These are phyloP conservation scores for Turritopsis rubra DNA, from an alignment of 30 jellyfish, hydroid and myxozoan species.

Conservation along the genomic window DNA sequence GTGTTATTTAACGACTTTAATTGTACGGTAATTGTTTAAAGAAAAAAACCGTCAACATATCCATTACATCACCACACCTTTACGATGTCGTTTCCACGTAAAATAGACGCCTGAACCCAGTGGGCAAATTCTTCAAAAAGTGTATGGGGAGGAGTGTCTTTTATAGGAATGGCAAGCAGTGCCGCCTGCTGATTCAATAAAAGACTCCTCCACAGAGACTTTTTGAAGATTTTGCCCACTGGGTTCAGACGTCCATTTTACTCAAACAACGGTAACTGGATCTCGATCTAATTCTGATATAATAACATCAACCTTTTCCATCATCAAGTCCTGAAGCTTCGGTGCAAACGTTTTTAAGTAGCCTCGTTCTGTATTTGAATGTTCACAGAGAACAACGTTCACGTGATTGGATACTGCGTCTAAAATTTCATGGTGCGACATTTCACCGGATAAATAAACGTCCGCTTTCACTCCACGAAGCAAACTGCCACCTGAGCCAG, in stretches of 20 bases:
- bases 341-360: constrained; percentile 42
- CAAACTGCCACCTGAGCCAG: constrained; percentile 97
- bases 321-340: constrained; percentile 24
- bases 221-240: too few species aligned
- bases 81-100: too few species aligned
- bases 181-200: too few species aligned
- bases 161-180: too few species aligned
- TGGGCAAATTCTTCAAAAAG: too few species aligned
- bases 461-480: constrained; percentile 74
- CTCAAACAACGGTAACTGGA: constrained; percentile 62
- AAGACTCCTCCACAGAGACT: too few species aligned
- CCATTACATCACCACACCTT: too few species aligned
- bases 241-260: background rate
- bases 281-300: constrained; percentile 67
- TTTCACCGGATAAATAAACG: constrained; percentile 86
- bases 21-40: too few species aligned
- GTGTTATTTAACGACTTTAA: too few species aligned
- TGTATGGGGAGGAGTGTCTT: too few species aligned
- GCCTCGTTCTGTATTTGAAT: constrained; percentile 91
- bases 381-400: constrained; percentile 84
- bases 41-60: too few species aligned
- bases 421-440: constrained; percentile 94
- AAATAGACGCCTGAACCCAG: too few species aligned
- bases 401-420: constrained; percentile 72
- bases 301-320: constrained; percentile 39